Percentiles rank a stretch among this genome's conserved stretches.
Conservation (phyloP, 2,797 vertebrate species). For the Bryconaethiops microstoma region DNA sequence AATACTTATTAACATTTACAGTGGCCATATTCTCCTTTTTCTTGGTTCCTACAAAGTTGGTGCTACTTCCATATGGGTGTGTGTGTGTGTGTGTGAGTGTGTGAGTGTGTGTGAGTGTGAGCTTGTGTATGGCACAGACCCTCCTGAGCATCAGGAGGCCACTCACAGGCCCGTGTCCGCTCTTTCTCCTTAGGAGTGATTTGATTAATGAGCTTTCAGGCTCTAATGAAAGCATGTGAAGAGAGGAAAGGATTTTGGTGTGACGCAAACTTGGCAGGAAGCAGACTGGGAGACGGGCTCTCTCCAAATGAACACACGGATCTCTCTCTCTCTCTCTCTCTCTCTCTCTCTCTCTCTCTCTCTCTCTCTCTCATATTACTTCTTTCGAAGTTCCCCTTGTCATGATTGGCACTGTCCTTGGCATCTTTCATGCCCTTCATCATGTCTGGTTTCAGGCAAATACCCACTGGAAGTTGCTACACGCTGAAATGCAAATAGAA, state of each 20-base stretch:
- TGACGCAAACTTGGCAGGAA: constrained; percentile 58
- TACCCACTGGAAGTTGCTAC: constrained; percentile 54
- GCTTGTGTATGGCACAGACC: constrained; percentile 26
- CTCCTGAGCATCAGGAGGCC: constrained; percentile 53
- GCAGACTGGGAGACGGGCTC: constrained; percentile 36
- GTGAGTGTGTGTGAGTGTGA: neutral
- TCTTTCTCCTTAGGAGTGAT: constrained; percentile 49
- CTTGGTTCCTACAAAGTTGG: neutral
- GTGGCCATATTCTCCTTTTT: no score
- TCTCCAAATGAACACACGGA: neutral
- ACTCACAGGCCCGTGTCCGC: constrained; percentile 43
- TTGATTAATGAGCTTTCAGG: constrained; percentile 74
- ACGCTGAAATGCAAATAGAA: constrained; percentile 52
- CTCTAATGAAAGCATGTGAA: constrained; percentile 69
- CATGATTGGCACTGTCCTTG: constrained; percentile 65
- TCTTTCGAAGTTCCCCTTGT: constrained; percentile 58
- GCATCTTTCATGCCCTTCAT: constrained; percentile 67
- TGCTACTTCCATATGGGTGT: neutral
- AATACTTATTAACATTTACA: no score
- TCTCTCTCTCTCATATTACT: constrained; percentile 57
- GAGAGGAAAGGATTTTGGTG: constrained; percentile 66
- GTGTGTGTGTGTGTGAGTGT: constrained; percentile 14
- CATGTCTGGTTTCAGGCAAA: constrained; percentile 67
- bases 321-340: constrained; percentile 44
- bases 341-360: constrained; percentile 43